Evolutionary conservation across 37 sponge, comb jelly and placozoan genomes (phyloP).

Genomic region (Oopsacas minuta): DNA sequence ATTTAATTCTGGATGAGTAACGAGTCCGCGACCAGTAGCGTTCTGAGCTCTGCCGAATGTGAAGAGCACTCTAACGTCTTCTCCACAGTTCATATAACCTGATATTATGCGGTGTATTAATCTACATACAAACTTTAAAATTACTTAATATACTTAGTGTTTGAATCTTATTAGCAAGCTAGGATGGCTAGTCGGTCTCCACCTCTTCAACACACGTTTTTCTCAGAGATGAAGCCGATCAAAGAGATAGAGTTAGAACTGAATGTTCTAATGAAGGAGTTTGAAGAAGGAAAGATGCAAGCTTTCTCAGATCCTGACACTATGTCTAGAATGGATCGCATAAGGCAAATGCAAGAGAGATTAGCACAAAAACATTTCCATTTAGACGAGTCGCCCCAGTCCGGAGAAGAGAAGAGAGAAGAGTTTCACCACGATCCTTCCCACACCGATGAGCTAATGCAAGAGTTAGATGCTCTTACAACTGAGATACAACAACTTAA

Average conservation of each 20-base stretch:
- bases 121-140: no score
- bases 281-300: slow-evolving; percentile 13
- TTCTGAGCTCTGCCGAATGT: neutral
- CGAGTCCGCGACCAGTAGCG: neutral
- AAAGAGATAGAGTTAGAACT: slow-evolving; percentile 5
- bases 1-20: neutral
- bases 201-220: neutral
- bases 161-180: no score
- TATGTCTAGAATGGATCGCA: neutral
- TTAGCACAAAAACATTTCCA: neutral
- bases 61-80: neutral
- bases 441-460: neutral
- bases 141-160: no score
- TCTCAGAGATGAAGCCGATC: slow-evolving; percentile 6
- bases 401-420: neutral
- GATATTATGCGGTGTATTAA: no score
- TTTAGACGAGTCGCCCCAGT: neutral
- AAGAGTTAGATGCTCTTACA: neutral
- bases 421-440: neutral
- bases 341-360: neutral
- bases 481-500: neutral
- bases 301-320: neutral
- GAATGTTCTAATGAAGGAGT: neutral
- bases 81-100: no score
- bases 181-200: slow-evolving; percentile 1